Evolutionary conservation across 1,140 invertebrate genomes (phyloP).

Genomic region (Bombus waltoni): DNA sequence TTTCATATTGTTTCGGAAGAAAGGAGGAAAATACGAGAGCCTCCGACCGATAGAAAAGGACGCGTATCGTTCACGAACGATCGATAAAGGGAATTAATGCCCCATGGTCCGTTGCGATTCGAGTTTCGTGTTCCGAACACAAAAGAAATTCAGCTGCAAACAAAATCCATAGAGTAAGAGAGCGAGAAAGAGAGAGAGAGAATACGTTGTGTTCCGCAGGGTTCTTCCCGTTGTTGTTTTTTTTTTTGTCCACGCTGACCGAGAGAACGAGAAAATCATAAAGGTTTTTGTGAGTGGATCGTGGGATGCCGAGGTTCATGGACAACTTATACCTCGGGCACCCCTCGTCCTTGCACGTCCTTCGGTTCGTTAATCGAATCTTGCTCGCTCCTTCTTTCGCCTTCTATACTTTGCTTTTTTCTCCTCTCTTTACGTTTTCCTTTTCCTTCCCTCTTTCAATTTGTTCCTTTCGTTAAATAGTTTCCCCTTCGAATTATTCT

Average conservation of each 20-base stretch:
- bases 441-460: background rate
- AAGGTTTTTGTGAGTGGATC: constrained; percentile 36
- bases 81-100: background rate
- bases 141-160: constrained; percentile 10
- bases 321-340: constrained; percentile 23
- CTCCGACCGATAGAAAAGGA: background rate
- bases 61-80: constrained; percentile 2
- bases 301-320: constrained; percentile 33
- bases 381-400: background rate
- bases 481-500: background rate
- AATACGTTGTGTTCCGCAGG: background rate
- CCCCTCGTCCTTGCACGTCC: constrained; percentile 30
- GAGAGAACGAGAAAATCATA: constrained; percentile 34
- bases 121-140: background rate
- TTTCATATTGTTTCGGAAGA: background rate
- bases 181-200: background rate
- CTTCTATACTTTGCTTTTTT: background rate
- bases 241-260: background rate
- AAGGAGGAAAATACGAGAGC: background rate
- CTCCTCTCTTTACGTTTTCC: background rate
- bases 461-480: background rate
- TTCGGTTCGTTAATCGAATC: constrained; percentile 48
- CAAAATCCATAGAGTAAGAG: background rate
- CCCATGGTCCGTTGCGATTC: constrained; percentile 8
- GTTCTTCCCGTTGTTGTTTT: background rate